phyloP scores from a whole-genome alignment of 2,113 vertebrate genomes.

The Cheirogaleus medius region DNA sequence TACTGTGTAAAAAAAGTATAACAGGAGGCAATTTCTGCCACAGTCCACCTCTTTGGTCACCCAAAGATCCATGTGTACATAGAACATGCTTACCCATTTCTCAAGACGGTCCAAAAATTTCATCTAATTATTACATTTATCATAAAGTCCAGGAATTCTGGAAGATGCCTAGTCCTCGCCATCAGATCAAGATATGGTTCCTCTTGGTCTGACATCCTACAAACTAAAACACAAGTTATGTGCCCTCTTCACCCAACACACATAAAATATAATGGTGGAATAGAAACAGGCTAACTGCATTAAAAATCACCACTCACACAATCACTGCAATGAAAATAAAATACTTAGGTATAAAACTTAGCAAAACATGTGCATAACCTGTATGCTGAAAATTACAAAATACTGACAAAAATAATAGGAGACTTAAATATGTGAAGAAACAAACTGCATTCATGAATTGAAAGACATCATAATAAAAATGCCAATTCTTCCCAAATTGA shows the following conservation, averaged over 20 bases:
- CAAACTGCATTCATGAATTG: background rate
- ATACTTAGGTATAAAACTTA: background rate
- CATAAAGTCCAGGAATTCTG: background rate
- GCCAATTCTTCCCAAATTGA: background rate
- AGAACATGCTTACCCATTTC: background rate
- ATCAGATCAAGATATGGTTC: background rate
- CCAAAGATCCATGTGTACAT: background rate
- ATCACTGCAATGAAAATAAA: background rate
- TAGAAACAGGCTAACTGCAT: background rate
- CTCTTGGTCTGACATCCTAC: background rate
- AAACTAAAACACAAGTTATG: background rate
- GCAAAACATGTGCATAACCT: background rate
- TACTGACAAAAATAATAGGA: background rate
- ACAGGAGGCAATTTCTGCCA: background rate
- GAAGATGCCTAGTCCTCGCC: background rate
- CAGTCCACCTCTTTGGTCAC: background rate
- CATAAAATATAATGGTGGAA: background rate
- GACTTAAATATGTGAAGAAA: background rate
- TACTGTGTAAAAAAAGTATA: background rate
- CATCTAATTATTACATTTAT: background rate
- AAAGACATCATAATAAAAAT: background rate
- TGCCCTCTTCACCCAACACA: background rate
- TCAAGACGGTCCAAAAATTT: background rate
- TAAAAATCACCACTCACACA: background rate
- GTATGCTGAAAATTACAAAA: background rate